Conservation (phyloP, 2,888 invertebrate genomes). For the Pegoplata infirma region DNA sequence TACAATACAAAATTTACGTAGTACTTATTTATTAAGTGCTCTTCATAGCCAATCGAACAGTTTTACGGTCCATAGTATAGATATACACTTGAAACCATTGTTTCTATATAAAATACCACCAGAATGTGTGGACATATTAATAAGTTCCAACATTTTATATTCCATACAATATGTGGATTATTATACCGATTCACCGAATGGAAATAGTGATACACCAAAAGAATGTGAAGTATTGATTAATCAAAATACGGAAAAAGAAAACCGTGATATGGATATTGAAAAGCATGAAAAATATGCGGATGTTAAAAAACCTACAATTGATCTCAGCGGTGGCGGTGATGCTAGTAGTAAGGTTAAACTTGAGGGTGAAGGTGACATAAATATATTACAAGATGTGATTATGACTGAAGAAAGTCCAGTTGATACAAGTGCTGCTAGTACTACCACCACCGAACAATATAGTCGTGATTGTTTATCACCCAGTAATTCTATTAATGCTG, state of each 20-base stretch:
- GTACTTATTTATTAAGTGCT: constrained; percentile 76
- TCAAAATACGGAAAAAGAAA: constrained; percentile 69
- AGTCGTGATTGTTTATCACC: constrained; percentile 67
- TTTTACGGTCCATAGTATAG: constrained; percentile 82
- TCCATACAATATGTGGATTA: constrained; percentile 79
- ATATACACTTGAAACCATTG: constrained; percentile 83
- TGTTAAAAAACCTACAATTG: constrained; percentile 19
- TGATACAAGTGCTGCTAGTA: constrained; percentile 58
- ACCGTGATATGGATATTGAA: constrained; percentile 68
- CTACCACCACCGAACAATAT: constrained; percentile 56
- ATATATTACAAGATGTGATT: constrained; percentile 1
- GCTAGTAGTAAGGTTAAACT: neutral
- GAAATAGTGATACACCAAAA: constrained; percentile 5
- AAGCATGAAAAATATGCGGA: constrained; percentile 64
- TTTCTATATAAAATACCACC: constrained; percentile 85
- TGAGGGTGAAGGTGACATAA: neutral
- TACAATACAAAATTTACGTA: constrained; percentile 76
- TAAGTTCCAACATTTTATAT: constrained; percentile 85
- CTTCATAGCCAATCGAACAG: constrained; percentile 76
- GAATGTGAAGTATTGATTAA: constrained; percentile 31
- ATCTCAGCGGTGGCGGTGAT: constrained; percentile 27
- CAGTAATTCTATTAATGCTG: constrained; percentile 73
- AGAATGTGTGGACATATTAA: constrained; percentile 81
- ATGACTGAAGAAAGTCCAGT: constrained; percentile 45
- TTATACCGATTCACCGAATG: constrained; percentile 54